These are phyloP conservation scores for Cydia splendana DNA, from an alignment of 1,140 invertebrate genomes.

Conservation along the genomic window DNA sequence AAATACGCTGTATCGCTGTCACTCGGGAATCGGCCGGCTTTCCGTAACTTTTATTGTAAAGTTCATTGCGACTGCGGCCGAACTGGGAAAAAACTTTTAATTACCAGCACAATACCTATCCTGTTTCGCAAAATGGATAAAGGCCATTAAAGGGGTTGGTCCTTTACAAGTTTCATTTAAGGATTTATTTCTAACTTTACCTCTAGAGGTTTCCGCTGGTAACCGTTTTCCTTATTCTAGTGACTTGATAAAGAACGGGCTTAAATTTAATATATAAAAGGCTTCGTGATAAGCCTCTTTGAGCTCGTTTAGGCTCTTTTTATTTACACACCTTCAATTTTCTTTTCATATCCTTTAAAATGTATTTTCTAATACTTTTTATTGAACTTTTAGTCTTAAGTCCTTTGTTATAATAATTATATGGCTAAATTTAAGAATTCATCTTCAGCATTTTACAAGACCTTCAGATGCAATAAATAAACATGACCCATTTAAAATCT, in stretches of 20 bases:
- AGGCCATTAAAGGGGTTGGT: slow-evolving; percentile 1
- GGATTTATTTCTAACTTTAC: slow-evolving; percentile 15
- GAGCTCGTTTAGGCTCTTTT: neutral
- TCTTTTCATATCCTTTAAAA: neutral
- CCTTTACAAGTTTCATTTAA: slow-evolving; percentile 24
- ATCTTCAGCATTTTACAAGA: too few relatives aligned
- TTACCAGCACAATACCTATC: slow-evolving; percentile 15
- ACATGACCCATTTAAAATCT: too few relatives aligned
- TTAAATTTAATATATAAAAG: neutral
- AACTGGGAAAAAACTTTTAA: slow-evolving; percentile 22
- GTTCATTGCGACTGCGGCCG: slow-evolving; percentile 8
- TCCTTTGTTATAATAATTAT: too few relatives aligned
- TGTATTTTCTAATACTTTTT: neutral
- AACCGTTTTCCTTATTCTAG: slow-evolving; percentile 2
- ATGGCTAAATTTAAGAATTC: too few relatives aligned
- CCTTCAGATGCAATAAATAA: too few relatives aligned
- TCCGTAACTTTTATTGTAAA: slow-evolving; percentile 26
- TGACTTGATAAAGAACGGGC: neutral
- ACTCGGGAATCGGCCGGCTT: neutral
- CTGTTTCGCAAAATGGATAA: slow-evolving; percentile 20
- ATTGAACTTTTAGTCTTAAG: neutral
- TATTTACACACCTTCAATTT: neutral
- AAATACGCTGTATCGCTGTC: neutral
- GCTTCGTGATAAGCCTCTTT: slow-evolving; percentile 9
- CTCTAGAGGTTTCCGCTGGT: neutral